These are phyloP conservation scores for Malaclemys terrapin DNA, from an alignment of 2,113 vertebrate species.

Conservation along the genomic window DNA sequence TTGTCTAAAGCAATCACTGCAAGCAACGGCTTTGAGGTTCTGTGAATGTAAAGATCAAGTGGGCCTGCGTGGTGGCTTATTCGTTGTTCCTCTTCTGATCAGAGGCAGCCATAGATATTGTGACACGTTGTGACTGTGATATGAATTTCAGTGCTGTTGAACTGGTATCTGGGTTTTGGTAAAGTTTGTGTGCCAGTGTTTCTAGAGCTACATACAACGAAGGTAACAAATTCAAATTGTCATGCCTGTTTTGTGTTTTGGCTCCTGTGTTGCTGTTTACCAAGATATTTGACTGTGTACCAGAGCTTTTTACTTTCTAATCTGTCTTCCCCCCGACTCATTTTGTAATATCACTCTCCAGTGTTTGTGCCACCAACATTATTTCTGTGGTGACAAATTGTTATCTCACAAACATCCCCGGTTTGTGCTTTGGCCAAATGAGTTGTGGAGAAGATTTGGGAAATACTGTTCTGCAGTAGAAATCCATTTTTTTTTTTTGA, in stretches of 20 bases:
- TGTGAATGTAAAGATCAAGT: not conserved
- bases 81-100: not conserved
- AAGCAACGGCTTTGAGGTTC: slow-evolving; percentile 8
- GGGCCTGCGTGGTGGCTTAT: not conserved
- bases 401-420: not conserved
- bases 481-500: not conserved
- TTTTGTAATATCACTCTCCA: not conserved
- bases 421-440: not conserved
- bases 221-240: not conserved
- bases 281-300: not conserved
- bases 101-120: not conserved
- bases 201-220: not conserved
- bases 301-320: not conserved
- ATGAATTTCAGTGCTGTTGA: not conserved
- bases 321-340: not conserved
- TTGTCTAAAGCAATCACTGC: not conserved
- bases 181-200: not conserved
- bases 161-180: not conserved
- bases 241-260: not conserved
- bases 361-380: not conserved
- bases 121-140: slow-evolving; percentile 2
- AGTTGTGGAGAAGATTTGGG: not conserved
- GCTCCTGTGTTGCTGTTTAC: not conserved
- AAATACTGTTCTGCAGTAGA: not conserved
- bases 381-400: not conserved